Evolutionary conservation across 2,797 vertebrate genomes (phyloP).

Genomic region (Chloroceryle amazona): DNA sequence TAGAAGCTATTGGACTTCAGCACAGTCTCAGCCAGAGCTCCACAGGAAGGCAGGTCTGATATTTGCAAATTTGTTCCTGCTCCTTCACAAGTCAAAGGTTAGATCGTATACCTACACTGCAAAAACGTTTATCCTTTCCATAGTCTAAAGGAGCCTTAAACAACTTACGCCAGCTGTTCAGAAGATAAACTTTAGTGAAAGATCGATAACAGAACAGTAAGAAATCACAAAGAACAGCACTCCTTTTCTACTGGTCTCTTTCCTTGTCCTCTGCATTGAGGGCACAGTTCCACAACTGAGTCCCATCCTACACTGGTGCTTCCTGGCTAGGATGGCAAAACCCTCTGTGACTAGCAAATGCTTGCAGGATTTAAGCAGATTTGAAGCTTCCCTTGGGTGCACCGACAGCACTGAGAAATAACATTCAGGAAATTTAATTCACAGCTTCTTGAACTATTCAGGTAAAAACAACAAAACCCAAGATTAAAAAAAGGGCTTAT

Average conservation of each 20-base stretch:
- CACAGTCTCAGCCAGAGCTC: not conserved
- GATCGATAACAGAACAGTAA: not conserved
- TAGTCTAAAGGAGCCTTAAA: not conserved
- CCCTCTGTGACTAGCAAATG: not conserved
- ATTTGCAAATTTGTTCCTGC: not conserved
- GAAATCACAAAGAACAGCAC: not conserved
- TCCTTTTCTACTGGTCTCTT: not conserved
- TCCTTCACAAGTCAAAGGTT: not conserved
- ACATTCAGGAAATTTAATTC: not conserved
- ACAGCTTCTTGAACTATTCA: not conserved
- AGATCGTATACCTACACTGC: not conserved
- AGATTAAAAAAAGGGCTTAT: not conserved
- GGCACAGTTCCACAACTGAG: fast-evolving
- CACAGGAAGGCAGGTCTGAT: not conserved
- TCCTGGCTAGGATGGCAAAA: not conserved
- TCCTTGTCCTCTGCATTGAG: not conserved
- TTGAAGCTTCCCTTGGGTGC: not conserved
- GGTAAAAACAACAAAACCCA: not conserved
- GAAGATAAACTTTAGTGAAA: not conserved
- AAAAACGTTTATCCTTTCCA: not conserved
- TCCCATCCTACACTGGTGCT: not conserved
- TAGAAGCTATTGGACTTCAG: not conserved
- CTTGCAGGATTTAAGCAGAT: not conserved
- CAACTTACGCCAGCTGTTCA: not conserved
- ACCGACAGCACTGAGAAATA: not conserved